Evolutionary conservation across 2,797 vertebrate species (phyloP).

Genomic region (Alauda arvensis): DNA sequence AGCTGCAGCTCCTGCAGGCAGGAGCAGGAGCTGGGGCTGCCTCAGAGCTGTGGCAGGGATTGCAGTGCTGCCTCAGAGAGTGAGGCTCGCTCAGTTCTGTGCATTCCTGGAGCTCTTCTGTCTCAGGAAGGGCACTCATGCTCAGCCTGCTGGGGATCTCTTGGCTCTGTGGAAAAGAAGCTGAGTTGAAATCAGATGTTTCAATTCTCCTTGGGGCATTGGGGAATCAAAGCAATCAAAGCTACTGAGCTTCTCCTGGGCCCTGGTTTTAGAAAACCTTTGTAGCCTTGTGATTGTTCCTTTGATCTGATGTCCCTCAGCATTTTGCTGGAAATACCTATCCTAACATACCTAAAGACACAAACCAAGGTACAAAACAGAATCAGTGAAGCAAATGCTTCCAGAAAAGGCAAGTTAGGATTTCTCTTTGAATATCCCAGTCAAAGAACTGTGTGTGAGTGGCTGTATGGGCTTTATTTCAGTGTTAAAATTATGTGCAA

Average conservation of each 20-base stretch:
- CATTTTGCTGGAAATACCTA: neutral
- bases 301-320: neutral
- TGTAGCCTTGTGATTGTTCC: neutral
- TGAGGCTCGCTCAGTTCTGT: neutral
- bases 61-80: neutral
- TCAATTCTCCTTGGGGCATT: neutral
- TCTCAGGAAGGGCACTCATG: neutral
- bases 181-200: neutral
- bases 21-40: neutral
- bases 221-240: neutral
- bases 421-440: neutral
- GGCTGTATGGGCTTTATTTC: neutral
- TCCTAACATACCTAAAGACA: neutral
- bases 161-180: neutral
- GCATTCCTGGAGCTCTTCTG: neutral
- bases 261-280: neutral
- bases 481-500: neutral
- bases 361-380: neutral
- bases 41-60: rapidly evolving
- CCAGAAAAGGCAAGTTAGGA: neutral
- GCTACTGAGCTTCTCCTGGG: neutral
- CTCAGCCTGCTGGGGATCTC: neutral
- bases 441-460: neutral
- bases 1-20: neutral
- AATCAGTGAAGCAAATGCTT: neutral